Conservation (phyloP, 1,140 invertebrate genomes). For the Riptortus pedestris region DNA sequence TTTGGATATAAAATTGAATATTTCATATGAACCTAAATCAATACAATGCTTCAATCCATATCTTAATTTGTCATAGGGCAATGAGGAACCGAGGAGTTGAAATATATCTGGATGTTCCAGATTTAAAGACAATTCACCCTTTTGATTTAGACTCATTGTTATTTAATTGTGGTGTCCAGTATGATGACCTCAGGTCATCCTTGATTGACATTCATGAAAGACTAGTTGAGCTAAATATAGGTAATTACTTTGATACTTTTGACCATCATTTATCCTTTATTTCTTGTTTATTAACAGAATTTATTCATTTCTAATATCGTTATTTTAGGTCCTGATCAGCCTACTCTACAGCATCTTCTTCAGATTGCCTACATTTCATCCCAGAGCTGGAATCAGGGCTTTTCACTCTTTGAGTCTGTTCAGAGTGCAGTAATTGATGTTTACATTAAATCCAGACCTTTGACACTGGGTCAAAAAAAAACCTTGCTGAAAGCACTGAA, state of each 20-base stretch:
- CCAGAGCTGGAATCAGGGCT: slow-evolving; percentile 52
- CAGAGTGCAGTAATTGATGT: slow-evolving; percentile 51
- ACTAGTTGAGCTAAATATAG: slow-evolving; percentile 37
- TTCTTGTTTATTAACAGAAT: background rate
- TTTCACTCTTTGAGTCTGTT: slow-evolving; percentile 43
- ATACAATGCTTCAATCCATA: no score
- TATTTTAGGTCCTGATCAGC: slow-evolving; percentile 42
- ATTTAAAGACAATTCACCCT: slow-evolving; percentile 34
- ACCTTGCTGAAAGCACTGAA: slow-evolving; percentile 34
- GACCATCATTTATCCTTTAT: background rate
- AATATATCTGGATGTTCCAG: slow-evolving; percentile 56
- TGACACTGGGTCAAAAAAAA: slow-evolving; percentile 34
- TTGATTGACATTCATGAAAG: slow-evolving; percentile 41
- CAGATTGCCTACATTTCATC: slow-evolving; percentile 49
- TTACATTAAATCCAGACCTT: slow-evolving; percentile 52
- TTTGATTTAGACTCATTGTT: slow-evolving; percentile 49
- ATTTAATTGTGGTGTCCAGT: slow-evolving; percentile 41
- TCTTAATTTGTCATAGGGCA: no score
- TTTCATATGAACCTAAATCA: no score
- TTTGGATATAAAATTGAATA: no score
- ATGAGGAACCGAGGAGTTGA: slow-evolving; percentile 97
- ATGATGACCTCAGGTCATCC: slow-evolving; percentile 37
- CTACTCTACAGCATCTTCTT: slow-evolving; percentile 48
- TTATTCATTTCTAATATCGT: background rate
- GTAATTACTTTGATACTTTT: no score